These are phyloP conservation scores for Orchesellides sinensis DNA, from an alignment of 2,888 invertebrate species.

Conservation along the genomic window DNA sequence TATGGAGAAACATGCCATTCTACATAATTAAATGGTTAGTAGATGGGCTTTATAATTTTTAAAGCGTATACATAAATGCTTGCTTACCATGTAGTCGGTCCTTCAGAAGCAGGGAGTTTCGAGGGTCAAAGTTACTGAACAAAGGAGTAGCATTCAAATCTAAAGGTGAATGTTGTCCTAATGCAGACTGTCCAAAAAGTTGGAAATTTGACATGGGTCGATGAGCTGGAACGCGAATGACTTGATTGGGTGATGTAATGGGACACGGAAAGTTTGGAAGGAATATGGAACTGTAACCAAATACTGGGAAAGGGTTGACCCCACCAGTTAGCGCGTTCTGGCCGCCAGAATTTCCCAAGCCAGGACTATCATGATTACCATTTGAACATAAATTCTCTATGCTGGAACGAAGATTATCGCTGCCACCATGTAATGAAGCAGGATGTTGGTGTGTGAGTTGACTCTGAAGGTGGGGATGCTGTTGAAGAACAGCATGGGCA, in stretches of 20 bases:
- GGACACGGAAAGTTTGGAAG: constrained; percentile 75
- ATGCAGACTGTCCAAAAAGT: constrained; percentile 74
- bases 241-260: constrained; percentile 75
- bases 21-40: neutral
- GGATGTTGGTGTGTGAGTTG: constrained; percentile 60
- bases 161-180: constrained; percentile 70
- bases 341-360: constrained; percentile 17
- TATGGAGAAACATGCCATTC: too few species aligned
- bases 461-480: constrained; percentile 60
- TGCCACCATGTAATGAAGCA: constrained; percentile 34
- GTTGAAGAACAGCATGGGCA: constrained; percentile 58
- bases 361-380: constrained; percentile 52
- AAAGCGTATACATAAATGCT: neutral
- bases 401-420: constrained; percentile 44
- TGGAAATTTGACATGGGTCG: constrained; percentile 79
- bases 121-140: constrained; percentile 74
- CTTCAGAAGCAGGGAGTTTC: constrained; percentile 74
- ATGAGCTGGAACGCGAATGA: constrained; percentile 80
- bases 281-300: constrained; percentile 75
- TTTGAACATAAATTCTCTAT: constrained; percentile 62
- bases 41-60: neutral
- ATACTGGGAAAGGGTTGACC: constrained; percentile 74
- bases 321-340: constrained; percentile 50
- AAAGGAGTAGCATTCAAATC: constrained; percentile 74
- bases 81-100: constrained; percentile 75